Percentiles rank a stretch among this genome's conserved stretches.
phyloP scores from a whole-genome alignment of 2,888 invertebrate genomes.

The Bellardia pandia region DNA sequence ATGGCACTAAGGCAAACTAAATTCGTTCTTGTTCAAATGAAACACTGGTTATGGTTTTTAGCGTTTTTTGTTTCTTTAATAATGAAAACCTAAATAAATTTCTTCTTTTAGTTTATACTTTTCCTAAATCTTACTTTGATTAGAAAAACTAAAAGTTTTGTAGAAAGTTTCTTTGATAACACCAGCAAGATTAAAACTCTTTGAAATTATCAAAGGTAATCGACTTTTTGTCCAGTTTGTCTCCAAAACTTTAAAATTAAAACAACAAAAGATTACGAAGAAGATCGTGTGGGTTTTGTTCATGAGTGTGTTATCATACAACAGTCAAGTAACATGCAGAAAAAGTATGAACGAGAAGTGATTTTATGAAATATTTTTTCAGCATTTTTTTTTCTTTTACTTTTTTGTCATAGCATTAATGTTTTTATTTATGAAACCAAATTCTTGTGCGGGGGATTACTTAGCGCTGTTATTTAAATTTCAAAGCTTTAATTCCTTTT shows the following conservation, averaged over 20 bases:
- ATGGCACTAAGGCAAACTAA: constrained; percentile 15
- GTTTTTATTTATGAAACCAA: too few species aligned
- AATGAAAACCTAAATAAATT: constrained; percentile 25
- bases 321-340: too few species aligned
- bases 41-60: constrained; percentile 20
- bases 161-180: constrained; percentile 53
- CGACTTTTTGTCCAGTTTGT: constrained; percentile 43
- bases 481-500: too few species aligned
- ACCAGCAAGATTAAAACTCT: constrained; percentile 43
- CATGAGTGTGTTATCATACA: neutral
- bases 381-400: too few species aligned
- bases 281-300: neutral
- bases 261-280: constrained; percentile 20
- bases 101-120: constrained; percentile 18
- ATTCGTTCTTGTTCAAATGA: constrained; percentile 26
- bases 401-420: too few species aligned
- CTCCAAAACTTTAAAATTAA: constrained; percentile 27
- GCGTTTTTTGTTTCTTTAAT: neutral
- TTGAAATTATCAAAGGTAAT: constrained; percentile 56
- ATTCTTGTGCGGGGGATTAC: too few species aligned
- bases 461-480: too few species aligned
- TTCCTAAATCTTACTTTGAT: constrained; percentile 47
- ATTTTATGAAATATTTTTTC: too few species aligned
- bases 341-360: too few species aligned
- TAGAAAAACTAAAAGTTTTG: constrained; percentile 61